Evolutionary conservation across 2,113 vertebrate genomes (phyloP), one percentile per base, ranked within the genome.

Genomic region (Cyphomyrus plagiostoma): DNA sequence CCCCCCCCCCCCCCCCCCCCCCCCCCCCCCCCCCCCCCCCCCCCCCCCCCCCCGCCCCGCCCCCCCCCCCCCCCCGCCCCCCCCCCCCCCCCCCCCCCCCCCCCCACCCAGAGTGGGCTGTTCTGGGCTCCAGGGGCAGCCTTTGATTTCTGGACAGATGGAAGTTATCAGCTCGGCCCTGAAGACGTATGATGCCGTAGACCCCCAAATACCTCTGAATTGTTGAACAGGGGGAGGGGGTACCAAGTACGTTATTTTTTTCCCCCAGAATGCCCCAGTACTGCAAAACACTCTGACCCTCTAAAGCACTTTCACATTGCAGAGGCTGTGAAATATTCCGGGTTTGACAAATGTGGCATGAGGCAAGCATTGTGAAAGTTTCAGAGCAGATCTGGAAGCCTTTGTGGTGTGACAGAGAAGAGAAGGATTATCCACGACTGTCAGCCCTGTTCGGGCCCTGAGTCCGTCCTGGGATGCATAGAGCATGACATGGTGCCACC

Each of bases 71-170:
- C n/a, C n/a, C n/a, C n/a, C n/a, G n/a, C n/a, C n/a, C n/a, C n/a
- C n/a, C n/a, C n/a, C n/a, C n/a, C n/a, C n/a, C n/a, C n/a, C n/a
- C n/a, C n/a, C n/a, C n/a, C n/a, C n/a, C n/a, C n/a, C n/a, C n/a
- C n/a, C n/a, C n/a, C n/a, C 9, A 66, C 90, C 56, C 83, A 86
- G 89, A 88, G 62, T 49, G 23, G 87, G 86, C 52, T 52, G 88
- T 88, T 62, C 62, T 89, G 56, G 88, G 84, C 56, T 50, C n/a
- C 50, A 19, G 30, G 89, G 9, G 77, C 66, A 9, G 62, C 86
- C 70, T 62, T 83, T 49, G 17, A 84, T 62, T 90, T 89, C 70
- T 85, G 49, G 86, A 90, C 90, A 92, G 91, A 91, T 92, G 91
- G 91, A 89, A 92, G 90, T 87, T 89, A 91, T 92, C 90, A 89